Percentiles rank a stretch among this genome's conserved stretches.
Evolutionary conservation across 2,888 invertebrate species (phyloP).

Genomic region (Ypsolopha sequella): DNA sequence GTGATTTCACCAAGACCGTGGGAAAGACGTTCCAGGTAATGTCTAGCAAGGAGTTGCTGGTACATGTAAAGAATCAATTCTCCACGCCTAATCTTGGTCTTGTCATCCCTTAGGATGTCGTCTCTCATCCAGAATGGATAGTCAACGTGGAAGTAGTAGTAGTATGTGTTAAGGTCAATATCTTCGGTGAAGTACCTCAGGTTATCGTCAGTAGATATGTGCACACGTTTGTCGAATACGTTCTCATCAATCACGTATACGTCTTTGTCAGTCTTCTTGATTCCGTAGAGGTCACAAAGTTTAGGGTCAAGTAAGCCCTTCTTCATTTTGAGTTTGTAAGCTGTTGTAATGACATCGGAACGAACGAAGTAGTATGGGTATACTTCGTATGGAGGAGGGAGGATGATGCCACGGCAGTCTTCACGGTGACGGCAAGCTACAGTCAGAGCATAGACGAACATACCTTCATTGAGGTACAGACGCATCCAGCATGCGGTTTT

Average conservation of each 20-base stretch:
- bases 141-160: conserved; percentile 72
- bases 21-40: conserved; percentile 65
- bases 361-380: conserved; percentile 77
- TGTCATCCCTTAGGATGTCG: conserved; percentile 32
- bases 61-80: conserved; percentile 72
- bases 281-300: conserved; percentile 63
- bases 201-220: conserved; percentile 65
- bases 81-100: conserved; percentile 47
- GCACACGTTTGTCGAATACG: conserved; percentile 69
- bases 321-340: conserved; percentile 64
- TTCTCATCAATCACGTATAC: conserved; percentile 75
- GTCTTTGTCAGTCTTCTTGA: conserved; percentile 58
- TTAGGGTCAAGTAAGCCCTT: conserved; percentile 53
- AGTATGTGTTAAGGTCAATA: conserved; percentile 73
- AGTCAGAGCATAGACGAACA: conserved; percentile 68
- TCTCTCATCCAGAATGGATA: conserved; percentile 75
- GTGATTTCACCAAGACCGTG: conserved; percentile 55
- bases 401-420: conserved; percentile 58
- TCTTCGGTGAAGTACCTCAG: conserved; percentile 77
- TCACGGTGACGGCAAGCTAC: conserved; percentile 64
- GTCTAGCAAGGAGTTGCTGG: conserved; percentile 76
- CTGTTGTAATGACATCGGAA: conserved; percentile 73
- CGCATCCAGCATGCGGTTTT: conserved; percentile 67
- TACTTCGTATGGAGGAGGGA: conserved; percentile 71
- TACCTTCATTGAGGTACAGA: conserved; percentile 64